phyloP scores from a whole-genome alignment of 64 coral and sea anemone genomes.

The Actinia tenebrosa region DNA sequence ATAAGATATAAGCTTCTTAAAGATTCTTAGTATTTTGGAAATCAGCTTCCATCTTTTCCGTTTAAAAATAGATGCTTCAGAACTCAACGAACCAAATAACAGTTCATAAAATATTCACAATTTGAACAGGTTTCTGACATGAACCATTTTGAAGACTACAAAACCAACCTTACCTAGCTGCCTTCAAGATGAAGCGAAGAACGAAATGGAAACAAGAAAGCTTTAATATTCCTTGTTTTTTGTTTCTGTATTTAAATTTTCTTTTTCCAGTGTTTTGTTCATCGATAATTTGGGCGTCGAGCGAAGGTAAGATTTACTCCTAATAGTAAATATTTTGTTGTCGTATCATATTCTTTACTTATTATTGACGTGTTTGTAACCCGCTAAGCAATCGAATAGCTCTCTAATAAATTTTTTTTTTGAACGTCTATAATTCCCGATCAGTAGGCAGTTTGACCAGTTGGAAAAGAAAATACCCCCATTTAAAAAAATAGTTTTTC shows the following conservation, averaged over 20 bases:
- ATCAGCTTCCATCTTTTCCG: neutral
- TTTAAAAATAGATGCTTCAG: neutral
- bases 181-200: constrained; percentile 3
- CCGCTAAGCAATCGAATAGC: neutral
- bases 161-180: neutral
- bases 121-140: neutral
- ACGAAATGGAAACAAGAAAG: neutral
- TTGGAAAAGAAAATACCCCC: neutral
- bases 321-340: neutral
- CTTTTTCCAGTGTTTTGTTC: neutral
- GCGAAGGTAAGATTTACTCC: neutral
- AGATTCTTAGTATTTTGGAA: neutral
- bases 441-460: neutral
- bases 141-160: neutral
- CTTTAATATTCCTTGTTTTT: neutral
- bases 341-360: neutral
- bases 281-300: neutral
- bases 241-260: neutral
- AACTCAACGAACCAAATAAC: neutral
- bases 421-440: neutral
- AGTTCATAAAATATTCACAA: neutral
- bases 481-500: too few relatives aligned
- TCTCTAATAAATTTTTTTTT: neutral
- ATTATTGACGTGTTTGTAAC: neutral
- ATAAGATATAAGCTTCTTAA: neutral